Base-by-base conservation (phyloP, 2,113 vertebrate genomes). In the Poicephalus meyeri region DNA sequence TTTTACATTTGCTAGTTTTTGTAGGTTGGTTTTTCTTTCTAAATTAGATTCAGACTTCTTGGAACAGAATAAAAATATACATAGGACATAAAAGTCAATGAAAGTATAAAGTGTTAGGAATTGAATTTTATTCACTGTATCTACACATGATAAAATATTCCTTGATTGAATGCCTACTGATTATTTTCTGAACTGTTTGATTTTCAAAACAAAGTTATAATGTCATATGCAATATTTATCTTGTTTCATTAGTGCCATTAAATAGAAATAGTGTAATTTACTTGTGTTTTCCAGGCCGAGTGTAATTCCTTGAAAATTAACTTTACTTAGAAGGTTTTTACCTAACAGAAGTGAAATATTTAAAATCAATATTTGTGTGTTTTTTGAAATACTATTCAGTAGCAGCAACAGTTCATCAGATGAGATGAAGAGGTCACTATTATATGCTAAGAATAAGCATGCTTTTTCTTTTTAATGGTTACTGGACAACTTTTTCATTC, bases 341-440 rank as follows among this genome's bases (percentile, higher is more conserved):
- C 83, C 47, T 96, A 74, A 92, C 88, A 76, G 74, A 95, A 97
- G 81, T 94, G 97, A 98, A 97, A 93, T 93, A 93, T 94, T 97
- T 97, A 92, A 97, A 98, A 97, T 98, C 92, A 95, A 95, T 97
- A 97, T 95, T 96, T 90, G 83, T 96, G 73, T 94, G 46, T 79
- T 97, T 97, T 94, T 88, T 95, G 83, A 89, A 96, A 91, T 80
- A 84, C 72, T 91, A 86, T 50, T 95, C 4, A 76, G 73, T 77
- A 94, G 82, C 81, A 96, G 92, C 86, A 92, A 58, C 52, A 93
- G 46, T 66, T 96, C 70, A 87, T 92, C 68, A 89, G 55, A 31
- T 31, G 44, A 92, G 41, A 70, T 74, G 70, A 19, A 90, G 63
- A 28, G 24, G 35, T 65, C 33, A 55, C 26, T 50, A 6, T 16